Percentiles rank a stretch among this genome's conserved stretches.
These are phyloP conservation scores for Rhinoraja longicauda DNA, from an alignment of 2,797 vertebrate species.

Conservation along the genomic window DNA sequence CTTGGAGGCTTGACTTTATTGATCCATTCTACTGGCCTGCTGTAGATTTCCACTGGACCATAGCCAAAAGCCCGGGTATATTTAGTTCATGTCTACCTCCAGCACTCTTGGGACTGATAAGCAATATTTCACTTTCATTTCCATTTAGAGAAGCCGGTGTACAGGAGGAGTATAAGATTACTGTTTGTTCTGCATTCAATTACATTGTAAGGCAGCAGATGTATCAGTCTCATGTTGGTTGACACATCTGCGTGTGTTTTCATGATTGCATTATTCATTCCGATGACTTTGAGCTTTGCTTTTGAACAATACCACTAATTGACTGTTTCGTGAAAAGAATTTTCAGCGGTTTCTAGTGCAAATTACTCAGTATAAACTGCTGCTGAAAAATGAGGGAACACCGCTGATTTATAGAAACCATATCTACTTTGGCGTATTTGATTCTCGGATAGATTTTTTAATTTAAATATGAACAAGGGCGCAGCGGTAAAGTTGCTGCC, in stretches of 20 bases:
- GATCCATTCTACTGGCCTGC: background rate
- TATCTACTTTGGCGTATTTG: background rate
- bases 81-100: background rate
- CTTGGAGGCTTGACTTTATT: background rate
- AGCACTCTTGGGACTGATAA: background rate
- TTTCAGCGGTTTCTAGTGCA: background rate
- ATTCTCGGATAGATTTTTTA: background rate
- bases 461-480: background rate
- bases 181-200: background rate
- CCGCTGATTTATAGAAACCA: background rate
- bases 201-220: background rate
- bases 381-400: background rate
- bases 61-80: background rate
- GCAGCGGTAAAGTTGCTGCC: too few relatives aligned
- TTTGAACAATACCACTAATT: conserved; percentile 18
- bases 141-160: background rate
- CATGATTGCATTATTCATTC: background rate
- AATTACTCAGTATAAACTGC: background rate
- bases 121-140: background rate
- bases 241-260: background rate
- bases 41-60: background rate
- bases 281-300: background rate
- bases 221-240: background rate
- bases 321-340: background rate
- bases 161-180: background rate